A percentile compares a stretch with the other conserved stretches of the same genome.
Conservation (phyloP, 2,797 vertebrate species). For the Cryptoblepharus egeriae region DNA sequence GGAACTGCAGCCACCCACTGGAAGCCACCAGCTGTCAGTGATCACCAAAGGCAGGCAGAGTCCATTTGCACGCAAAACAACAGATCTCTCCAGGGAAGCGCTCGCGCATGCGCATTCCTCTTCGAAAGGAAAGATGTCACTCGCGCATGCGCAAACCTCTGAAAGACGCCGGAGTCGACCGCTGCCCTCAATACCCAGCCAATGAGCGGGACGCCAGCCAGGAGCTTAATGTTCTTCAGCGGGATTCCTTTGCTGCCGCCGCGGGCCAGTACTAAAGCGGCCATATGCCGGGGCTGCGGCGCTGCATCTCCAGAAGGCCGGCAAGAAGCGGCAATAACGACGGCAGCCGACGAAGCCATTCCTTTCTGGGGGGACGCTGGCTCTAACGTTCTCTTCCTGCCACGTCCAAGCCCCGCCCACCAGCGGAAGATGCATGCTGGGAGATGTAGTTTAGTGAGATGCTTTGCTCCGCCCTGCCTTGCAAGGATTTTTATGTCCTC, state of each 20-base stretch:
- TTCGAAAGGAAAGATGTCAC: background rate
- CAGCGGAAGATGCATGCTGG: conserved; percentile 6
- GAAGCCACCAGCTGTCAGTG: too few species aligned
- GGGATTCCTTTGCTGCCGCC: conserved; percentile 95
- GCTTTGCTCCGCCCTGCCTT: too few species aligned
- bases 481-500: background rate
- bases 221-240: conserved; percentile 90
- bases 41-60: background rate
- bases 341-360: background rate
- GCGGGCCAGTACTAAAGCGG: conserved; percentile 87
- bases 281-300: conserved; percentile 73
- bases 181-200: conserved; percentile 92
- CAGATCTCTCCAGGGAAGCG: background rate
- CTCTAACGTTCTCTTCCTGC: background rate
- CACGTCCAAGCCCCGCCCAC: conserved; percentile 39
- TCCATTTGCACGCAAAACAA: conserved; percentile 6
- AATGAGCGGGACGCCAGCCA: conserved; percentile 90
- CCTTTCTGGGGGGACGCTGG: background rate
- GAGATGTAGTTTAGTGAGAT: conserved; percentile 33
- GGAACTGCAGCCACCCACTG: too few species aligned
- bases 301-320: conserved; percentile 53
- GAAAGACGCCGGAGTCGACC: conserved; percentile 80
- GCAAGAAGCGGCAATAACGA: conserved; percentile 19
- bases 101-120: conserved; percentile 49
- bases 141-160: conserved; percentile 82